Evolutionary conservation across 2,113 vertebrate genomes (phyloP).

Genomic region (Grantiella picta): DNA sequence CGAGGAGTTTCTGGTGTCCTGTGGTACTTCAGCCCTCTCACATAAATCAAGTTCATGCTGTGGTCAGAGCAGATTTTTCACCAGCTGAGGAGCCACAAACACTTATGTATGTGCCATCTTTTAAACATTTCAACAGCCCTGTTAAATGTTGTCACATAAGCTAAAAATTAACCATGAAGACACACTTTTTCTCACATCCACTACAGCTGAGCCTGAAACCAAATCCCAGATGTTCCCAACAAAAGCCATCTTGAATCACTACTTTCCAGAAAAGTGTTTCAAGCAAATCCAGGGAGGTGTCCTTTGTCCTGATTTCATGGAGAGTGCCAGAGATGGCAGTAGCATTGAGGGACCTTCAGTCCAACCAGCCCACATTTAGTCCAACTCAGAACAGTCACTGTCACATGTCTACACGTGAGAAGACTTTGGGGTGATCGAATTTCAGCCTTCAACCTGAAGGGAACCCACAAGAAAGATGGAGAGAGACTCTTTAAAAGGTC

Average conservation of each 20-base stretch:
- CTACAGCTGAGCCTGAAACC: not conserved
- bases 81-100: not conserved
- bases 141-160: not conserved
- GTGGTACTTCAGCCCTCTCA: not conserved
- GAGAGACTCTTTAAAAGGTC: rapidly evolving
- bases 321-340: not conserved
- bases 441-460: not conserved
- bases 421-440: not conserved
- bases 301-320: not conserved
- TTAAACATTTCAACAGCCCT: not conserved
- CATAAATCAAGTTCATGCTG: not conserved
- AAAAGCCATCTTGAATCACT: not conserved
- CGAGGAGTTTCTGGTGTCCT: not conserved
- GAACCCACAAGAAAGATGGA: no score
- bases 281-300: not conserved
- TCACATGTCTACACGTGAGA: rapidly evolving
- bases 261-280: not conserved
- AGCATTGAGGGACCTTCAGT: not conserved
- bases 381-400: not conserved
- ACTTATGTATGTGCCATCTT: not conserved
- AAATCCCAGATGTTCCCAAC: not conserved
- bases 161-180: not conserved
- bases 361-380: not conserved
- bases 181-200: not conserved
- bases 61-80: slow-evolving; percentile 20